Evolutionary conservation across 2,888 invertebrate species (phyloP), one percentile per base, ranked within the genome.

Genomic region (Drosophila helvetica): DNA sequence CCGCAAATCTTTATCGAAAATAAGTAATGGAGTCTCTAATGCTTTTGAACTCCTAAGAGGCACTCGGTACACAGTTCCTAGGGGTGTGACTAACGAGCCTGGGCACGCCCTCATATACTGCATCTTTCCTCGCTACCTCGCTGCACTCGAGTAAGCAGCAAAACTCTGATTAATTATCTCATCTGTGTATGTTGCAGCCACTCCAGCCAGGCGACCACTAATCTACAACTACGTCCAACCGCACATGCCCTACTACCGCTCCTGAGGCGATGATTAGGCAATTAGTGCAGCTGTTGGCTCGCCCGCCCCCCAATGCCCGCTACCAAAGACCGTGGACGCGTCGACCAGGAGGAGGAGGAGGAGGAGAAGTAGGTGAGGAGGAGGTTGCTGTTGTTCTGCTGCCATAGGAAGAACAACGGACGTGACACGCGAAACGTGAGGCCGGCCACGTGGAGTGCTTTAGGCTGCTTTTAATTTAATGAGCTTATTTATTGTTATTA

Each of bases 141-240:
- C 19, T 15, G 56, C 46, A 62, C 62, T 38, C 43, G 18, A 33
- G 9, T 33, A 2, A 12, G n/a, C 18, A 45, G 15, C 30, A 56
- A 33, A 12, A 6, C 33, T 30, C n/a, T 72, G 48, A 55, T 74
- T 46, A 48, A 50, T 47, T 33, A 62, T 15, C 5, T 33, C 33
- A 15, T 60, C 18, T 46, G 4, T 10, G 18, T 51, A 18, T 53
- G 18, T 69, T 86, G 51, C 85, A 86, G 86, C 80, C 38, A 78
- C 80, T 10, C 77, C 80, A 18, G 83, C 83, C n/a, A 72, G 83
- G 62, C 71, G 88, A 58, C 91, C 90, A 15, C 74, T 90, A 45
- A 82, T 89, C 53, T 90, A 90, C 67, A 90, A 90, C 69, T 91
- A 90, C 58, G 66, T 90, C 69, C 89, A 90, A 56, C 89, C 89